A percentile compares a stretch with the other conserved stretches of the same genome.
phyloP scores from a whole-genome alignment of 2,888 invertebrate species.

The Megalurothrips usitatus region DNA sequence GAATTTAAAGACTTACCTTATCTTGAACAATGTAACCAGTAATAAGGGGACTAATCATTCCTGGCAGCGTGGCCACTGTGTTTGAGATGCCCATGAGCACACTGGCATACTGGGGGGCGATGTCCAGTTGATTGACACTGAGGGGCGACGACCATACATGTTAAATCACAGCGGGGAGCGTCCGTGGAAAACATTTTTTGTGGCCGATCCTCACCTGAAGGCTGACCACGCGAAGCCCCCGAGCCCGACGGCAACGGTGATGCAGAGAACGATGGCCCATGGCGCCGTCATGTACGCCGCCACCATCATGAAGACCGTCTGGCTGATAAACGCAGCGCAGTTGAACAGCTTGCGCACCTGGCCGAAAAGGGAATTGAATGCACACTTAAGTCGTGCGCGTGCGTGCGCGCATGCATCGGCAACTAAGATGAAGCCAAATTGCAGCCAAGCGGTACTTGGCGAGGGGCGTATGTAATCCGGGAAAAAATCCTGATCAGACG shows the following conservation, averaged over 20 bases:
- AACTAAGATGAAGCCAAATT: too few species aligned
- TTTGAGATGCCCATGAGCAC: conserved; percentile 56
- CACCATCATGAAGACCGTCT: conserved; percentile 80
- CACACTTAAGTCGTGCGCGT: too few species aligned
- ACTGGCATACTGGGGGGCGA: conserved; percentile 55
- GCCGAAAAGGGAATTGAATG: conserved; percentile 27
- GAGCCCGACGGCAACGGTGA: conserved; percentile 82
- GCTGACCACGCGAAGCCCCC: conserved; percentile 93
- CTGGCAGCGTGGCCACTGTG: conserved; percentile 54
- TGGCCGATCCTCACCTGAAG: conserved; percentile 59
- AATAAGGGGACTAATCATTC: conserved; percentile 52
- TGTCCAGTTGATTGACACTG: conserved; percentile 60
- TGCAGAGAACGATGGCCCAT: conserved; percentile 67
- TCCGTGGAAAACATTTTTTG: background rate
- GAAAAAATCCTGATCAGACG: too few species aligned
- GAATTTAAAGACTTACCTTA: conserved; percentile 43
- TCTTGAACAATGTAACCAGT: conserved; percentile 50
- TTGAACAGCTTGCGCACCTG: conserved; percentile 64
- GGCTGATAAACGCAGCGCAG: conserved; percentile 67
- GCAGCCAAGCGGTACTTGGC: too few species aligned
- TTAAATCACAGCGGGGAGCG: background rate
- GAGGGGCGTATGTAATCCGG: too few species aligned
- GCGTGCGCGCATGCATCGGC: too few species aligned
- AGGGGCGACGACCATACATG: conserved; percentile 20
- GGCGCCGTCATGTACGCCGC: conserved; percentile 70